Base-by-base conservation (phyloP, 2,113 vertebrate species). In the Phoxinus phoxinus region DNA sequence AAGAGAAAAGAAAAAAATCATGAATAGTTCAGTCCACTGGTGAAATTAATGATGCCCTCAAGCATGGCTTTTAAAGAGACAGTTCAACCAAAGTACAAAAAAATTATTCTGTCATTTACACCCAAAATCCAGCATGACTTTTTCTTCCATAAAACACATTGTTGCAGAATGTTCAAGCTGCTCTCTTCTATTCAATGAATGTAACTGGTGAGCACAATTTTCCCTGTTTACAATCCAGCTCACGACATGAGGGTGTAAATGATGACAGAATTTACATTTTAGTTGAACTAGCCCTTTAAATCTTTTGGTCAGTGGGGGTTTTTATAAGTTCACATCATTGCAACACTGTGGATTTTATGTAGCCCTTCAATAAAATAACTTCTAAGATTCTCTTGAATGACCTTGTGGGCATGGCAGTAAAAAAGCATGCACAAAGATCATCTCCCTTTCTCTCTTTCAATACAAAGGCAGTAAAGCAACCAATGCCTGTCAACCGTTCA, bases 341-440 rank as follows among this genome's bases (percentile, higher is more conserved):
- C 65, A 83, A 71, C 27, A 83, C 65, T 53, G 19, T 81, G 63
- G 21, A 78, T 25, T 27, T 61, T 6, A 35, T 81, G 23, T 75
- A 88, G 79, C 78, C 79, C 84, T 86, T 83, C 73, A 56, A 58
- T 61, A 74, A 80, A 87, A 35, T 10, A 80, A 21, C 44, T 35
- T 32, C 0, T 32, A 37, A 51, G 56, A 44, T 5, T 35, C 11
- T 23, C 81, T 67, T 44, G 23, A 48, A 46, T 48, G 25, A 65
- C 79, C 44, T 69, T 59, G 27, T 25, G 35, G 72, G 3, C 48
- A 73, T 21, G 32, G 84, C 80, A 85, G 84, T 83, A 78, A 82
- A 83, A 85, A 72, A 53, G 44, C 85, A 86, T 71, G 84, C 84
- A 83, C 19, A 56, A 37, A 83, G 17, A 79, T 69, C n/a, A 30